phyloP scores from a whole-genome alignment of 2,888 invertebrate species.

The Halictus quadricinctus region DNA sequence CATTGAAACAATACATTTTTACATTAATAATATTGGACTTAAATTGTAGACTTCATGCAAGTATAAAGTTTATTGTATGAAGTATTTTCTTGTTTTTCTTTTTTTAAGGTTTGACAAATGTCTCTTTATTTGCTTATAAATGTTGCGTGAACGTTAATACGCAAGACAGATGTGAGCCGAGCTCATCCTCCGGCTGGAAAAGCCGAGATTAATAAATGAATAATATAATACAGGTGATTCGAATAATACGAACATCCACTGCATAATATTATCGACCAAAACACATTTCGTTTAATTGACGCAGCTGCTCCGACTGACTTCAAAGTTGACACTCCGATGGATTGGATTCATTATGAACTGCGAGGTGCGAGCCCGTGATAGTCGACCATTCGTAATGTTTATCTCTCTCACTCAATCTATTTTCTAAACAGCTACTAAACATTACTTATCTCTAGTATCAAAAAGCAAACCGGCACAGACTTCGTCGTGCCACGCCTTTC shows the following conservation, averaged over 20 bases:
- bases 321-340: neutral
- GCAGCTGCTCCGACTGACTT: neutral
- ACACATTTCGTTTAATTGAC: neutral
- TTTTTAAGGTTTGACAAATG: neutral
- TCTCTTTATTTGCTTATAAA: neutral
- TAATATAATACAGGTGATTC: neutral
- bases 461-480: neutral
- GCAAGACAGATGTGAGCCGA: too few relatives aligned
- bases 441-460: neutral
- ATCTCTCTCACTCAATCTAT: neutral
- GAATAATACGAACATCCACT: neutral
- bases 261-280: neutral
- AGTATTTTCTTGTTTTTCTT: neutral
- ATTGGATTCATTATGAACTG: slow-evolving; percentile 2
- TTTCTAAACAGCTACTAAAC: neutral
- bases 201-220: neutral
- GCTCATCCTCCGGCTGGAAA: neutral
- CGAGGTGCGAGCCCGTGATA: neutral
- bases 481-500: neutral
- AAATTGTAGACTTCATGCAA: too few relatives aligned
- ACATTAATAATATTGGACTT: too few relatives aligned
- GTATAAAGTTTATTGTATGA: neutral
- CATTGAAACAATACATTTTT: too few relatives aligned
- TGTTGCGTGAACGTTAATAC: too few relatives aligned
- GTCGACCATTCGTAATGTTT: neutral